Percentiles rank a stretch among this genome's conserved stretches.
Conservation (phyloP, 2,888 invertebrate species). For the Unio pictorum region DNA sequence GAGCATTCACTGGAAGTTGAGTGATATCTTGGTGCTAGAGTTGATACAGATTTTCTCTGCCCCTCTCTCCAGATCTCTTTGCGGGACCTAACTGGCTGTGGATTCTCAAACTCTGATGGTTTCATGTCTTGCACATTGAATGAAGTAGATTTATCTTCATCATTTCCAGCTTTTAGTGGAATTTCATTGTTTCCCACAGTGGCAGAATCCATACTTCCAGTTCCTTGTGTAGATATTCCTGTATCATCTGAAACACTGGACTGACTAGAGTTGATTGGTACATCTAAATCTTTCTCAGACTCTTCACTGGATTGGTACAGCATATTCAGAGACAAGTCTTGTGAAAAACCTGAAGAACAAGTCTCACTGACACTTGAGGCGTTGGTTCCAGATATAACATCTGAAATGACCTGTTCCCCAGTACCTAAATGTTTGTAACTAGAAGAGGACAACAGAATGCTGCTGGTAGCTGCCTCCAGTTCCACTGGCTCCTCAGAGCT, state of each 20-base stretch:
- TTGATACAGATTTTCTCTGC: constrained; percentile 34
- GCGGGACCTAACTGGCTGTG: constrained; percentile 5
- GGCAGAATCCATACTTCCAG: too few species aligned
- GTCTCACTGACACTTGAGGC: too few species aligned
- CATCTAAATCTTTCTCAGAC: too few species aligned
- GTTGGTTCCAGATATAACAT: background rate
- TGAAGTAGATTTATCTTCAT: constrained; percentile 1
- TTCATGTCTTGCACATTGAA: background rate
- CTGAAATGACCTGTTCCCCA: background rate
- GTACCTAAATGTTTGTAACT: background rate
- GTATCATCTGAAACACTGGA: too few species aligned
- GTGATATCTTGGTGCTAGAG: constrained; percentile 73
- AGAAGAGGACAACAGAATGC: background rate
- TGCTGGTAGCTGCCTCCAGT: background rate
- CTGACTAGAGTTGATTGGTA: too few species aligned
- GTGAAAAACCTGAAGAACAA: background rate
- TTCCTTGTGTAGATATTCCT: too few species aligned
- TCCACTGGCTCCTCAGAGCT: background rate
- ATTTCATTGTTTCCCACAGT: too few species aligned
- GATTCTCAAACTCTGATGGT: background rate
- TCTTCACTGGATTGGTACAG: too few species aligned
- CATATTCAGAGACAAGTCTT: too few species aligned
- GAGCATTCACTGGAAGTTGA: constrained; percentile 74
- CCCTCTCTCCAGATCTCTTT: constrained; percentile 37
- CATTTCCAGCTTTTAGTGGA: background rate